Evolutionary conservation across 1,140 invertebrate species (phyloP), one percentile per base, ranked within the genome.

Genomic region (Sminthurides bifidus): DNA sequence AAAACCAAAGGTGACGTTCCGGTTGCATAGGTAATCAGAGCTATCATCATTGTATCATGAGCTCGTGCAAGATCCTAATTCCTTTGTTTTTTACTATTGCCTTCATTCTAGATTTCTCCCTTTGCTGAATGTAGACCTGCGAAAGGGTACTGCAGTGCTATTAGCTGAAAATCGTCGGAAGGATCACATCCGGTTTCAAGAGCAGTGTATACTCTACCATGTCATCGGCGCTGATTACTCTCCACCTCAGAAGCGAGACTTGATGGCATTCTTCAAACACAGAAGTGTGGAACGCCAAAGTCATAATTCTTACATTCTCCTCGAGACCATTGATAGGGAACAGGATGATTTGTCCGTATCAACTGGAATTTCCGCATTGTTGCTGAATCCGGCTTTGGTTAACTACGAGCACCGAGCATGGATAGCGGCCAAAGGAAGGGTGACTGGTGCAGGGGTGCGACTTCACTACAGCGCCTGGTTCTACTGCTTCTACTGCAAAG

Each of bases 401-500:
- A 58, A 49, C 38, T 56, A 53, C 26, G 37, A 38, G 14, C 49
- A 56, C 30, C 45, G 44, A 24, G 33, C 52, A 8, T 61, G 31
- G 50, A 43, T 54, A 17, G 33, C 50, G 10, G 5, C 40, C 2
- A n/a, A 37, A 5, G 6, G 6, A 4, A 23, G 6, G 8, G 6
- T 3, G 8, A 8, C 10, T 26, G 10, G n/a, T 19, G 26, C 10
- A 8, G 26, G 14, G 35, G 23, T 5, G 21, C 17, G 19, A 10
- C 19, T 6, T 27, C 12, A 23, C 3, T 26, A 5, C 31, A 40
- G 35, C 19, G 19, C n/a, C 21, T 48, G 23, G 21, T 5, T 15
- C 29, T 63, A 49, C 31, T 63, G 60, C 27, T 62, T 56, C 53
- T 59, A 54, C 41, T 62, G 60, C 38, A 6, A 37, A 2, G 29